Evolutionary conservation across 2,888 invertebrate genomes (phyloP), one percentile per base, ranked within the genome.

Genomic region (Lasioglossum calceatum): DNA sequence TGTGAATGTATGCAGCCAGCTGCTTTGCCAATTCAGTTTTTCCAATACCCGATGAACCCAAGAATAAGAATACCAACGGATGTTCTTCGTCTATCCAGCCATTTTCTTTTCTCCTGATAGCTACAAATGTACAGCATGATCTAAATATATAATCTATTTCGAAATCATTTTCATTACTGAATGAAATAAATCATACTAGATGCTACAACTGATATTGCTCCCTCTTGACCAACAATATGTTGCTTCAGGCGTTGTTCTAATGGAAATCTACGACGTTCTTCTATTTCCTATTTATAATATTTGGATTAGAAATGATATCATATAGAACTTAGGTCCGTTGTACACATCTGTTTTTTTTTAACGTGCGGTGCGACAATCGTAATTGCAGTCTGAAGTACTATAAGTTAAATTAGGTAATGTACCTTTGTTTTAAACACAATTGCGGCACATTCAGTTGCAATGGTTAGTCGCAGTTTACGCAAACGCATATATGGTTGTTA

Each of bases 1-100:
- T 97, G 95, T 98, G 98, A 92, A 99, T 97, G 95, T 99, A 98
- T 36, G 96, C 96, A 74, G 98, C 98, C 81, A 98, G 96, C 95
- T 98, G 98, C 95, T 99, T 99, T 0, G 98, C 98, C 89, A 98
- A 96, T 96, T 99, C 99, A 44, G 99, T 99, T 96, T 99, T 99
- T 79, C 99, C 99, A 93, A 99, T 98, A 19, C 99, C 99, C n/a
- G 98, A 98, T 78, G 98, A 98, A 76, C 99, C 99, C 85, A 99
- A 96, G 95, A 99, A 99, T 14, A 99, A 96, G 94, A 99, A 98
- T 27, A 99, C 98, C 47, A 99, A 96, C 32, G 98, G 98, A 95
- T 98, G 98, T 88, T 98, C 98, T 92, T 98, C 98, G 95, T 99
- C 98, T 78, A 97, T 97, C 98, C 98, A 98, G 50, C 98, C 98